Evolutionary conservation across 1,140 invertebrate genomes (phyloP).

Genomic region (Pseudobourletiella spinata): DNA sequence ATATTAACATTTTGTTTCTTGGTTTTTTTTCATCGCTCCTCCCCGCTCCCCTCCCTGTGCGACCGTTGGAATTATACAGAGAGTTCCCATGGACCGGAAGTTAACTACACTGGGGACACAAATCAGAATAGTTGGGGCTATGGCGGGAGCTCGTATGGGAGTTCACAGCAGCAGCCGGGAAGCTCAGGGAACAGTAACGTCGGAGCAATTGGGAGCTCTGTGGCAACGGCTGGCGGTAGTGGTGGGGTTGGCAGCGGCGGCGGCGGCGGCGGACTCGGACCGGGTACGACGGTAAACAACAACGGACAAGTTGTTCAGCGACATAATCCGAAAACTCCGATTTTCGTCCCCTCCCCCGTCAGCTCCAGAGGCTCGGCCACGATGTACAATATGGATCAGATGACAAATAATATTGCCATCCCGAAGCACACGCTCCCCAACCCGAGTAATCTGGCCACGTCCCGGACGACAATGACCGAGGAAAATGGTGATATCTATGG

Average conservation of each 20-base stretch:
- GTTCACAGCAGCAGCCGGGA: slow-evolving; percentile 3
- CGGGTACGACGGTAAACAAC: not conserved
- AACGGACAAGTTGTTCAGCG: not conserved
- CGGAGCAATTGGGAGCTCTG: not conserved
- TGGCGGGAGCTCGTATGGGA: slow-evolving; percentile 13
- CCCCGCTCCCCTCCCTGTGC: no score
- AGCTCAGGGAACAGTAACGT: not conserved
- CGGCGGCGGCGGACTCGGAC: not conserved
- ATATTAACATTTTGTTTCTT: no score
- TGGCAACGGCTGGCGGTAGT: not conserved
- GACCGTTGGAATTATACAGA: slow-evolving; percentile 9
- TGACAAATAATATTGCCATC: slow-evolving; percentile 37
- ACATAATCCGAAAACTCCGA: slow-evolving; percentile 33
- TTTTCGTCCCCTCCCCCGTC: slow-evolving; percentile 34
- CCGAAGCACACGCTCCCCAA: slow-evolving; percentile 34
- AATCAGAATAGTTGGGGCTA: slow-evolving; percentile 9
- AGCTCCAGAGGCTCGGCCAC: slow-evolving; percentile 30
- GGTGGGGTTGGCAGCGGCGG: slow-evolving; percentile 1
- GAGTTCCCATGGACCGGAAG: slow-evolving; percentile 28
- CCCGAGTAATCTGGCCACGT: slow-evolving; percentile 35
- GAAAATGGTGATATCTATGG: slow-evolving; percentile 16
- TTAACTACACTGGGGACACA: slow-evolving; percentile 30
- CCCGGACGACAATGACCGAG: slow-evolving; percentile 25
- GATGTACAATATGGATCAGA: slow-evolving; percentile 37
- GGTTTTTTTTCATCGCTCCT: no score